Evolutionary conservation across 2,797 vertebrate genomes (phyloP).

Genomic region (Sparidentex hasta): DNA sequence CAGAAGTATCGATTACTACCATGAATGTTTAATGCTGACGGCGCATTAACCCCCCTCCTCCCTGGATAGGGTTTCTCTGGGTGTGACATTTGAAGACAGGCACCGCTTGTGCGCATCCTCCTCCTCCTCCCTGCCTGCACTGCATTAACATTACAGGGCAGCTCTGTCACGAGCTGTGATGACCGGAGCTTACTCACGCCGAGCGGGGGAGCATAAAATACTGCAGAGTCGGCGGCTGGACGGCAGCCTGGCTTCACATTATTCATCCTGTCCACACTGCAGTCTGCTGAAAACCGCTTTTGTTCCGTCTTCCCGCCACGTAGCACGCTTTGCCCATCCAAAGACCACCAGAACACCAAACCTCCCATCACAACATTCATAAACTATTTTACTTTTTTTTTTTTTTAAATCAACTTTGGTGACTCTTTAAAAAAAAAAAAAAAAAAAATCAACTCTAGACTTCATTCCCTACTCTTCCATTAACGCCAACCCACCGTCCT

Average conservation of each 20-base stretch:
- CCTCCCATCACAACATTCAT: not conserved
- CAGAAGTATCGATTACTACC: constrained; percentile 16
- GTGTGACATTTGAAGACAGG: constrained; percentile 15
- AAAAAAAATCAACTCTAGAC: not conserved
- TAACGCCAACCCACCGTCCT: too few relatives aligned
- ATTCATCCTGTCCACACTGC: constrained; percentile 21
- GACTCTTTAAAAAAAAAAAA: too few relatives aligned
- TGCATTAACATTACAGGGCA: not conserved
- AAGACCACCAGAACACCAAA: not conserved
- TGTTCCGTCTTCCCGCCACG: constrained; percentile 42
- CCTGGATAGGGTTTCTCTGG: constrained; percentile 23
- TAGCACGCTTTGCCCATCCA: not conserved
- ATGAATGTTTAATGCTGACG: constrained; percentile 65
- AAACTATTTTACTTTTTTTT: not conserved
- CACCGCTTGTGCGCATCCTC: constrained; percentile 20
- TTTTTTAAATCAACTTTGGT: not conserved
- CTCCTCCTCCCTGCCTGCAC: constrained; percentile 5
- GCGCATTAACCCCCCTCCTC: not conserved
- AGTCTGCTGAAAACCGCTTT: constrained; percentile 23
- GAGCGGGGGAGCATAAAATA: not conserved
- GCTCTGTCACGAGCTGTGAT: not conserved
- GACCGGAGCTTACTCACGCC: not conserved
- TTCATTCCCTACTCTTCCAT: not conserved
- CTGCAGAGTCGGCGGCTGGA: constrained; percentile 5
- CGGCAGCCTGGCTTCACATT: not conserved